Base-by-base conservation (phyloP, 37 sponge, comb jelly and placozoan genomes). In the Agelas oroides region DNA sequence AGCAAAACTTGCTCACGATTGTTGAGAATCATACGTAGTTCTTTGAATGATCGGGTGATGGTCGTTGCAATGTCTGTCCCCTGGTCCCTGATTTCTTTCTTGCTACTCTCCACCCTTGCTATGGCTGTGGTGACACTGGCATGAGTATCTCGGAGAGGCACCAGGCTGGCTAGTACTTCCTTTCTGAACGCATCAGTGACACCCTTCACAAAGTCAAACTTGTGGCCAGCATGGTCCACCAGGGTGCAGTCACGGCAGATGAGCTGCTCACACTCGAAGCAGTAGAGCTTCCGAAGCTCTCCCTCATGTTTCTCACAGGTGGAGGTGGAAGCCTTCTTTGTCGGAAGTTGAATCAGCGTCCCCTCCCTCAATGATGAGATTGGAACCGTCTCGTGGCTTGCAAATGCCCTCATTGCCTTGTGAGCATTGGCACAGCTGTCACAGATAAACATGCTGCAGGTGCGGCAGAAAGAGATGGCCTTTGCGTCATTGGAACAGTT, bases 221-320 rank as follows among this genome's bases (percentile, higher is more conserved):
- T 3, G 46, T 46, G 46, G 8, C 46, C 46, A 46, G 46, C 46
- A 8, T 46, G 46, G 46, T 46, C 53, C 25, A 52, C 75, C 25
- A 73, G 20, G 25, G 54, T 40, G 21, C 75, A 73, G 53, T 73
- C 75, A 20, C 75, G 75, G 52, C 75, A 73, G 21, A 73, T 73
- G 13, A 73, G 54, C 75, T 73, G 54, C 75, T 73, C 23, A 46
- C 75, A 73, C 8, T 34, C 18, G 30, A 5, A 21, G 36, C 75
- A 73, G 36, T 16, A 73, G 28, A 73, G 17, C 54, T 73, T 73
- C 25, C 20, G n/a, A n/a, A n/a, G 54, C 28, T 73, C 75, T 41
- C 53, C 75, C 6, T 46, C 46, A 46, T 46, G 46, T 46, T 46
- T 46, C 46, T 46, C 6, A 8, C 46, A 46, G 46, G 46, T 46